Evolutionary conservation across 2,888 invertebrate genomes (phyloP).

Genomic region (Camptogramma bilineatum): DNA sequence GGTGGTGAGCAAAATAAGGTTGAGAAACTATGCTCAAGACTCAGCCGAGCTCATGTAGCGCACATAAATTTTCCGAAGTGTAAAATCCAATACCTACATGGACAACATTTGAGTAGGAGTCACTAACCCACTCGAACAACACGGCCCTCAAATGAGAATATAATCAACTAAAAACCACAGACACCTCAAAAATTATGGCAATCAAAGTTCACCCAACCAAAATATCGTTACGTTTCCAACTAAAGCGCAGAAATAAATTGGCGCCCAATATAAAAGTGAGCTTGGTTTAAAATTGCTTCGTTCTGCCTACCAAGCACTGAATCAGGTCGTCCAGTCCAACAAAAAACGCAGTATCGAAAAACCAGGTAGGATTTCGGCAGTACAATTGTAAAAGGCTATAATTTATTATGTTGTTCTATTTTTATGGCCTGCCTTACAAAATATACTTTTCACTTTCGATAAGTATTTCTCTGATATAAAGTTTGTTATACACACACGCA

Average conservation of each 20-base stretch:
- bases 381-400: conserved; percentile 14
- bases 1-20: too few species aligned
- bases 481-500: too few species aligned
- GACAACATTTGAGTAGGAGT: too few species aligned
- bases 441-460: too few species aligned
- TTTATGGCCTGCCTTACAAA: too few species aligned
- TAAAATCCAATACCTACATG: too few species aligned
- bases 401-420: background rate
- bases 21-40: too few species aligned
- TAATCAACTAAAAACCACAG: background rate
- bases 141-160: too few species aligned
- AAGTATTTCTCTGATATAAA: too few species aligned
- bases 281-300: conserved; percentile 59
- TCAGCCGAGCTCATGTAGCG: too few species aligned
- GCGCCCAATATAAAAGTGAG: conserved; percentile 49
- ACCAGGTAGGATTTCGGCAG: conserved; percentile 52
- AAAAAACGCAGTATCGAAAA: conserved; percentile 63
- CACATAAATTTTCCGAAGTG: too few species aligned
- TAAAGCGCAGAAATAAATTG: conserved; percentile 56
- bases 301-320: conserved; percentile 56
- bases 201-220: conserved; percentile 40
- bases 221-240: conserved; percentile 47
- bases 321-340: conserved; percentile 42
- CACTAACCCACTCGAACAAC: too few species aligned
- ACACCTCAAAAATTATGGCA: conserved; percentile 28